Evolutionary conservation across 2,888 invertebrate species (phyloP).

Genomic region (Plagodis pulveraria): DNA sequence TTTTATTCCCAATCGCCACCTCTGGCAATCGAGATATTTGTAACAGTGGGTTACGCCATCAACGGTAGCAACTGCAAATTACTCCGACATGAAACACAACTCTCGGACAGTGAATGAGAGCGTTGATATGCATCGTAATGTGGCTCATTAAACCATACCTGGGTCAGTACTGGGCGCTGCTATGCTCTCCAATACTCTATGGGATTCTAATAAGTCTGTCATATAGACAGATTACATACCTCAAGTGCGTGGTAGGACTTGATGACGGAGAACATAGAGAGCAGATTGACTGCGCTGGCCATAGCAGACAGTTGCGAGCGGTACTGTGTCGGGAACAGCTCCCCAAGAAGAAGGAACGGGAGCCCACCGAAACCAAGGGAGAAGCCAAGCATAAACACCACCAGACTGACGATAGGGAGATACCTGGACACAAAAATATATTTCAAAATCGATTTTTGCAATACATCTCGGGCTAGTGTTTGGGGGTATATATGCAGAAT

Average conservation of each 20-base stretch:
- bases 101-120: too few species aligned
- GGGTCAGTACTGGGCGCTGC: too few species aligned
- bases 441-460: too few species aligned
- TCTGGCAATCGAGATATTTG: too few species aligned
- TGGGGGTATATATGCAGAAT: too few species aligned
- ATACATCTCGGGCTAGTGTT: too few species aligned
- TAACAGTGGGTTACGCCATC: neutral
- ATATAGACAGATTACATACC: constrained; percentile 51
- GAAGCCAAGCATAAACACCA: constrained; percentile 86
- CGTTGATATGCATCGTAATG: too few species aligned
- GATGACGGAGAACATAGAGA: constrained; percentile 84
- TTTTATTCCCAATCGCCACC: too few species aligned
- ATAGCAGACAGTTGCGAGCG: constrained; percentile 83
- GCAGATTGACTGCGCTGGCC: constrained; percentile 82
- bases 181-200: too few species aligned
- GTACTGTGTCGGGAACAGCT: constrained; percentile 85
- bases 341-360: constrained; percentile 86
- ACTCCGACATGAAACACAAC: too few species aligned
- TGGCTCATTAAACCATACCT: too few species aligned
- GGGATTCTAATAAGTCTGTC: too few species aligned
- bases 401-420: constrained; percentile 83
- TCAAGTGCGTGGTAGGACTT: constrained; percentile 82
- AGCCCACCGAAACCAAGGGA: constrained; percentile 87
- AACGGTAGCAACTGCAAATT: neutral
- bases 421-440: constrained; percentile 57